Evolutionary conservation across 2,797 vertebrate species (phyloP).

Genomic region (Argentina silus): DNA sequence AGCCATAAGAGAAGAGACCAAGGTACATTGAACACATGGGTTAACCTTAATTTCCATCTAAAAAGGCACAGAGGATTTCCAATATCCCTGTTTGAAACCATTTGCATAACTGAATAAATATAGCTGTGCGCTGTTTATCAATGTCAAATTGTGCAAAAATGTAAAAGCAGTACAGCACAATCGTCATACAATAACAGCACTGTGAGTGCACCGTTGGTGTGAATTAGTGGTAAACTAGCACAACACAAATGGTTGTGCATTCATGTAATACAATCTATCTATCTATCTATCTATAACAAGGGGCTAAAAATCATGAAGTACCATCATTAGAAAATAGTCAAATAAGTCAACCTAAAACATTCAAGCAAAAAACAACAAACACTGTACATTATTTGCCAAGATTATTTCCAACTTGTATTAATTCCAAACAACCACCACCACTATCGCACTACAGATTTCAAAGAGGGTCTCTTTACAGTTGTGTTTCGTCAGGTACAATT

Average conservation of each 20-base stretch:
- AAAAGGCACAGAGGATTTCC: conserved; percentile 70
- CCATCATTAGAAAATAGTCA: conserved; percentile 67
- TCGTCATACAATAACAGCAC: conserved; percentile 69
- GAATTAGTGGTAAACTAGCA: conserved; percentile 64
- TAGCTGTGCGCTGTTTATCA: conserved; percentile 63
- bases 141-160: conserved; percentile 62
- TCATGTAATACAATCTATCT: conserved; percentile 53
- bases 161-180: conserved; percentile 31
- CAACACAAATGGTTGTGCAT: conserved; percentile 68
- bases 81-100: conserved; percentile 54
- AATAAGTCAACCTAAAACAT: conserved; percentile 46
- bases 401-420: conserved; percentile 46
- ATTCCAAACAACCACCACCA: conserved; percentile 43
- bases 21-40: conserved; percentile 46
- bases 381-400: conserved; percentile 68
- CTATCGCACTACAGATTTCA: conserved; percentile 48
- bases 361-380: conserved; percentile 60
- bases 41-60: conserved; percentile 50
- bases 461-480: neutral
- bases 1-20: conserved; percentile 32
- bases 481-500: conserved; percentile 38
- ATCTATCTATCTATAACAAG: conserved; percentile 44
- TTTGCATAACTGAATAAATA: conserved; percentile 79
- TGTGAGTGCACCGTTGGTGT: conserved; percentile 51
- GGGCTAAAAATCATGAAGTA: conserved; percentile 63